Evolutionary conservation across 2,888 invertebrate genomes (phyloP).

Genomic region (Timema cristinae): DNA sequence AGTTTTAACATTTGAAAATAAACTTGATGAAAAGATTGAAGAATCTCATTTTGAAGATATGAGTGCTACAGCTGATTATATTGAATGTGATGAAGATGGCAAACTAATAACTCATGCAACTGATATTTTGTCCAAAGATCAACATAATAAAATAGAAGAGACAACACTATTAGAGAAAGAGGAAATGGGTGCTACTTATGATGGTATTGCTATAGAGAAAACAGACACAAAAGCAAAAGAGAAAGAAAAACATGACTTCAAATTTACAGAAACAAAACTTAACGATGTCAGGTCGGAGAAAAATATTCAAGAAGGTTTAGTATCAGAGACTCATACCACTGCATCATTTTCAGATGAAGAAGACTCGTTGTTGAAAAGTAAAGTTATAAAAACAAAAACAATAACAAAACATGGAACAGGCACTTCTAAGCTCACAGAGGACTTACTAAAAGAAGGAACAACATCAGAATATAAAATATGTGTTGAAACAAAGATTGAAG

Average conservation of each 20-base stretch:
- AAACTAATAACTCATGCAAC: slow-evolving; percentile 22
- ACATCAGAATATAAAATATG: slow-evolving; percentile 37
- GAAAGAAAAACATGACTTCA: slow-evolving; percentile 22
- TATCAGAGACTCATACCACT: slow-evolving; percentile 26
- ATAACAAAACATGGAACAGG: slow-evolving; percentile 20
- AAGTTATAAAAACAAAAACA: slow-evolving; percentile 26
- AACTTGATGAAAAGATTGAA: slow-evolving; percentile 35
- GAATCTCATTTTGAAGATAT: slow-evolving; percentile 33
- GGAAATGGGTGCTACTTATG: slow-evolving; percentile 25
- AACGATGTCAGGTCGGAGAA: slow-evolving; percentile 24
- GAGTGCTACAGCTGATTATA: slow-evolving; percentile 26
- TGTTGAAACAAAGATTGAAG: slow-evolving; percentile 38
- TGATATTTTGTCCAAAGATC: slow-evolving; percentile 23
- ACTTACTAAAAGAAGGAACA: slow-evolving; percentile 27
- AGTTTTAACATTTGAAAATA: slow-evolving; percentile 41
- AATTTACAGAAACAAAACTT: slow-evolving; percentile 23
- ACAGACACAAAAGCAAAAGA: slow-evolving; percentile 17
- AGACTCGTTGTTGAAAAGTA: slow-evolving; percentile 23
- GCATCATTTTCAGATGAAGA: slow-evolving; percentile 27
- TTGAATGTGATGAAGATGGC: slow-evolving; percentile 18
- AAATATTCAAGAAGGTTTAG: slow-evolving; percentile 16
- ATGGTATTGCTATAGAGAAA: slow-evolving; percentile 19
- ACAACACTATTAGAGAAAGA: slow-evolving; percentile 18
- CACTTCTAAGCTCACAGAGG: slow-evolving; percentile 19
- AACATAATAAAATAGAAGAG: slow-evolving; percentile 17